A percentile compares a stretch with the other conserved stretches of the same genome.
These are phyloP conservation scores for Melanotus villosus DNA, from an alignment of 2,888 invertebrate species.

Conservation along the genomic window DNA sequence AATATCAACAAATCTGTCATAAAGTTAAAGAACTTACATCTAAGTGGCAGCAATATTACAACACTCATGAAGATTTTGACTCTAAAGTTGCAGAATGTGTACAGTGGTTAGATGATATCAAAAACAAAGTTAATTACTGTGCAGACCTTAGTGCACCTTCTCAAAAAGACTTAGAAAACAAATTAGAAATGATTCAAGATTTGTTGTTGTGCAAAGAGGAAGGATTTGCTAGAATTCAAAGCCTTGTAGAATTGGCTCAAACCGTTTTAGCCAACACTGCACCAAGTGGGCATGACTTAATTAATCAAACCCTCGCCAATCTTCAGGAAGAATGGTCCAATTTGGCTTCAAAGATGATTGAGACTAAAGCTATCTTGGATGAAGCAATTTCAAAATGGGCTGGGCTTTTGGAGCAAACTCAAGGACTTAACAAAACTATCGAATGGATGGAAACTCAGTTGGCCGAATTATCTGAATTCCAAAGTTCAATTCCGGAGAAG, in stretches of 20 bases:
- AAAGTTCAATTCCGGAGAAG: constrained; percentile 89
- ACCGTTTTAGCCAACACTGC: constrained; percentile 93
- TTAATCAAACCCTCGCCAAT: constrained; percentile 85
- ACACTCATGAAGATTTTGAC: constrained; percentile 89
- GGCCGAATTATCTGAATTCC: constrained; percentile 81
- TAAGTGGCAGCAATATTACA: constrained; percentile 94
- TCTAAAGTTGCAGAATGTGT: constrained; percentile 84
- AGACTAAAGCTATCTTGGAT: constrained; percentile 89
- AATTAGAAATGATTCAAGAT: constrained; percentile 88
- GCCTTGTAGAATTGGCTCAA: constrained; percentile 92
- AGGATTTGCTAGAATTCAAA: constrained; percentile 90
- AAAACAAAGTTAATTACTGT: constrained; percentile 89
- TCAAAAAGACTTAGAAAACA: constrained; percentile 88
- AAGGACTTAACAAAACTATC: constrained; percentile 86
- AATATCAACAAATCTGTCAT: constrained; percentile 91
- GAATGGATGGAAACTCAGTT: constrained; percentile 83
- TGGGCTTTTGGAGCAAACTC: constrained; percentile 90
- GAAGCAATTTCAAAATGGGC: constrained; percentile 94
- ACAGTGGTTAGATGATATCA: constrained; percentile 87
- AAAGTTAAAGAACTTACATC: constrained; percentile 92
- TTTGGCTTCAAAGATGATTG: constrained; percentile 88
- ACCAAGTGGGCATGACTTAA: constrained; percentile 87
- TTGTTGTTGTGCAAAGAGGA: constrained; percentile 92
- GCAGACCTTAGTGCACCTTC: constrained; percentile 86
- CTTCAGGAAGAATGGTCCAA: constrained; percentile 94